Percentiles rank a stretch among this genome's conserved stretches.
These are phyloP conservation scores for Chrysomela aeneicollis DNA, from an alignment of 2,888 invertebrate genomes.

Conservation along the genomic window DNA sequence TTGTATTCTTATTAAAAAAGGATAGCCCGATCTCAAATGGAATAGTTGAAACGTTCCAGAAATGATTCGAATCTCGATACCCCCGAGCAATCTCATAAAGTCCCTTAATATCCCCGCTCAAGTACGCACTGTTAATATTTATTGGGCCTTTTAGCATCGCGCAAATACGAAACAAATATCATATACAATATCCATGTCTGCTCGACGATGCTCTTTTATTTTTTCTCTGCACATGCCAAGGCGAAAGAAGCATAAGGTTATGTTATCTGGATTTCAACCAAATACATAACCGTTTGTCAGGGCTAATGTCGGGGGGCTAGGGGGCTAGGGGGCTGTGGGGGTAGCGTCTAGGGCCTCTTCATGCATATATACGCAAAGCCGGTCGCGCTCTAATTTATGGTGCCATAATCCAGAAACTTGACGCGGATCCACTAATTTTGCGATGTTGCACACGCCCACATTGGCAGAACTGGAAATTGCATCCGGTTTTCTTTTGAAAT, in stretches of 20 bases:
- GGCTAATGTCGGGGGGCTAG: slow-evolving; percentile 55
- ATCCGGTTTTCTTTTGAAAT: slow-evolving; percentile 49
- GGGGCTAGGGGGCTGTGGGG: slow-evolving; percentile 32
- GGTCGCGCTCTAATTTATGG: slow-evolving; percentile 51
- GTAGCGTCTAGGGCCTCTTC: slow-evolving; percentile 36
- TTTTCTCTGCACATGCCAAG: slow-evolving; percentile 50
- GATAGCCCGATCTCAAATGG: background rate
- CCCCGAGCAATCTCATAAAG: slow-evolving; percentile 2
- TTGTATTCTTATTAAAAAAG: background rate
- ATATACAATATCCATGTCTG: slow-evolving; percentile 13
- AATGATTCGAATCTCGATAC: background rate
- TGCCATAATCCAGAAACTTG: slow-evolving; percentile 46
- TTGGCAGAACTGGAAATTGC: slow-evolving; percentile 54
- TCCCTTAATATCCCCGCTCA: background rate
- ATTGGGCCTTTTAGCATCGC: slow-evolving; percentile 7
- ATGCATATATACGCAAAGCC: slow-evolving; percentile 43
- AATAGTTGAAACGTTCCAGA: background rate
- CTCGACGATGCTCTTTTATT: slow-evolving; percentile 13
- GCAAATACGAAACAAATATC: slow-evolving; percentile 18
- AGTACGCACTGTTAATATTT: slow-evolving; percentile 7
- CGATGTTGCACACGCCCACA: slow-evolving; percentile 51
- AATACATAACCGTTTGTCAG: slow-evolving; percentile 63
- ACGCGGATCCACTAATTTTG: slow-evolving; percentile 50
- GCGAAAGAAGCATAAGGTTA: slow-evolving; percentile 59
- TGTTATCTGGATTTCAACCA: slow-evolving; percentile 61